Conservation (phyloP, 2,888 invertebrate species). For the Nephrotoma flavescens region DNA sequence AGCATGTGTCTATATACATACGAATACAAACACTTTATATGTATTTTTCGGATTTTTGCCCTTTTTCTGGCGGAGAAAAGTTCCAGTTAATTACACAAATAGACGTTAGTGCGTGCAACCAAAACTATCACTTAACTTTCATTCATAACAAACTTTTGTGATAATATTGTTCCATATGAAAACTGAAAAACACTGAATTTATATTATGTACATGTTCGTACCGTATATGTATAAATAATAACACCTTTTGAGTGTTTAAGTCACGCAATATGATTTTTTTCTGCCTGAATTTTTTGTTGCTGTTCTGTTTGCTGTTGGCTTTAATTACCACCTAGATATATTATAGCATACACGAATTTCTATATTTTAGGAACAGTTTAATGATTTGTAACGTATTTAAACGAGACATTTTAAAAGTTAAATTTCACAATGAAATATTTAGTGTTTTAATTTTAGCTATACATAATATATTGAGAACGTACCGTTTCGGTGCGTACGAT, state of each 20-base stretch:
- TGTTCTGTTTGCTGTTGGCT: background rate
- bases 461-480: too few relatives aligned
- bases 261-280: background rate
- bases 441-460: too few relatives aligned
- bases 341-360: background rate
- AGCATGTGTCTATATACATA: background rate
- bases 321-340: background rate
- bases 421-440: too few relatives aligned
- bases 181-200: background rate
- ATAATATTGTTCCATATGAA: background rate
- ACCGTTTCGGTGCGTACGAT: too few relatives aligned
- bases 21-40: background rate
- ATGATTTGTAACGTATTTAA: background rate
- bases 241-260: constrained; percentile 3
- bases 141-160: background rate
- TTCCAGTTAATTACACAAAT: background rate
- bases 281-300: background rate
- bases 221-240: background rate
- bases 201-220: background rate
- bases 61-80: background rate
- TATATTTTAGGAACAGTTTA: background rate
- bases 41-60: background rate
- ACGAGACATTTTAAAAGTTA: too few relatives aligned
- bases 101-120: background rate
- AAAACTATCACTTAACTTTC: background rate